Evolutionary conservation across 1,140 invertebrate genomes (phyloP).

Genomic region (Drosophila arizonae): DNA sequence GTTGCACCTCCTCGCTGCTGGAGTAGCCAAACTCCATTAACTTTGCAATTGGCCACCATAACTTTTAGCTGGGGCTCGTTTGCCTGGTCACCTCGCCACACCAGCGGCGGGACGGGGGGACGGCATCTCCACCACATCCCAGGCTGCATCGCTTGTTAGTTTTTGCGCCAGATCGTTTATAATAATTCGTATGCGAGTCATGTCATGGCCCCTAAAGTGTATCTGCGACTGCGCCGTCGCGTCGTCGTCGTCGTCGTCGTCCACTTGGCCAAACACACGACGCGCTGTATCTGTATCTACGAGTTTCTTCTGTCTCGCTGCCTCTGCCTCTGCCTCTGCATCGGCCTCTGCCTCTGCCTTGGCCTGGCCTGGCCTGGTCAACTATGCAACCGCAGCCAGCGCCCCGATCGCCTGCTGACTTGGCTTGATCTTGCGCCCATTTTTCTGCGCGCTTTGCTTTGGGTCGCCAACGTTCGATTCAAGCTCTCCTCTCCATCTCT

Average conservation of each 20-base stretch:
- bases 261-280: constrained; percentile 41
- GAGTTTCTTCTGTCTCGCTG: constrained; percentile 46
- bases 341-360: constrained; percentile 21
- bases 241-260: too few species aligned
- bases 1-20: constrained; percentile 60
- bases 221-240: constrained; percentile 73
- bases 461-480: constrained; percentile 60
- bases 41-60: constrained; percentile 81
- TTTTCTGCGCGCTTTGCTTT: constrained; percentile 65
- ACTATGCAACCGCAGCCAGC: constrained; percentile 64
- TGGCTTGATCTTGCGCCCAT: constrained; percentile 71
- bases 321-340: constrained; percentile 19
- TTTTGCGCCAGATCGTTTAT: constrained; percentile 81
- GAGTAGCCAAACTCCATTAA: constrained; percentile 81
- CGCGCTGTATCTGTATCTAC: constrained; percentile 74
- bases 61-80: constrained; percentile 61
- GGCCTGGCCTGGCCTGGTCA: constrained; percentile 63
- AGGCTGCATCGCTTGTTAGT: constrained; percentile 72
- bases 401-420: constrained; percentile 45
- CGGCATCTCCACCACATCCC: constrained; percentile 5
- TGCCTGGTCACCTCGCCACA: constrained; percentile 24
- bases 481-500: not conserved
- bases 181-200: constrained; percentile 82
- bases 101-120: not conserved
- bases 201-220: constrained; percentile 80